These are phyloP conservation scores for Drosophila bifasciata DNA, from an alignment of 1,140 invertebrate genomes.

Conservation along the genomic window DNA sequence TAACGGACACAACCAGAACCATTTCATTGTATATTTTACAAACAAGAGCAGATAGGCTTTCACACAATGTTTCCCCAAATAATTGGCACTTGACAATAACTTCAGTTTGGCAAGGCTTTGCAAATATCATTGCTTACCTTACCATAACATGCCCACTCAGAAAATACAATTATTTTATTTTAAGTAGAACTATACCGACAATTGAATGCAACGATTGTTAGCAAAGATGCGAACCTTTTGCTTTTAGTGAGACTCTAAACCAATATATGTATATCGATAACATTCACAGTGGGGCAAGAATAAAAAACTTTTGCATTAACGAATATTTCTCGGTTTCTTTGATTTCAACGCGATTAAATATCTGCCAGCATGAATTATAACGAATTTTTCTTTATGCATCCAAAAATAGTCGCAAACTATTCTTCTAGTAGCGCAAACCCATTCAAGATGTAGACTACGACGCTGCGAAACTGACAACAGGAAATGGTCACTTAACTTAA, in stretches of 20 bases:
- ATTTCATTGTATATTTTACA: slow-evolving; percentile 59
- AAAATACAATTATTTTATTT: slow-evolving; percentile 2
- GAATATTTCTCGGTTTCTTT: not conserved
- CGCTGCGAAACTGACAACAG: slow-evolving; percentile 23
- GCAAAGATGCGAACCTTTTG: not conserved
- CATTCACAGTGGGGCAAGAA: too few relatives aligned
- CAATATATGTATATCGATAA: too few relatives aligned
- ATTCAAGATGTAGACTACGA: too few relatives aligned
- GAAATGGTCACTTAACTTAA: slow-evolving; percentile 56
- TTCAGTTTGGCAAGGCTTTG: slow-evolving; percentile 5
- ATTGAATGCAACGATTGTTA: not conserved
- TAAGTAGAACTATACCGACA: not conserved
- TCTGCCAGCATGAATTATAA: not conserved
- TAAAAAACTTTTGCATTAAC: not conserved
- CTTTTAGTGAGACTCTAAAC: too few relatives aligned
- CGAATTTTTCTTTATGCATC: not conserved
- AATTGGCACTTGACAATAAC: slow-evolving; percentile 11
- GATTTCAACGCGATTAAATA: too few relatives aligned
- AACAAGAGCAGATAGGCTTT: slow-evolving; percentile 28
- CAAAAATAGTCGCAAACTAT: not conserved
- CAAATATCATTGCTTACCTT: slow-evolving; percentile 3
- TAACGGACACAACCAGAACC: slow-evolving; percentile 18
- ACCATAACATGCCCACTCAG: not conserved
- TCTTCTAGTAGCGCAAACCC: too few relatives aligned
- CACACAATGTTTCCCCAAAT: slow-evolving; percentile 4